These are phyloP conservation scores for Antheraea pernyi DNA, from an alignment of 1,140 invertebrate genomes.

Conservation along the genomic window DNA sequence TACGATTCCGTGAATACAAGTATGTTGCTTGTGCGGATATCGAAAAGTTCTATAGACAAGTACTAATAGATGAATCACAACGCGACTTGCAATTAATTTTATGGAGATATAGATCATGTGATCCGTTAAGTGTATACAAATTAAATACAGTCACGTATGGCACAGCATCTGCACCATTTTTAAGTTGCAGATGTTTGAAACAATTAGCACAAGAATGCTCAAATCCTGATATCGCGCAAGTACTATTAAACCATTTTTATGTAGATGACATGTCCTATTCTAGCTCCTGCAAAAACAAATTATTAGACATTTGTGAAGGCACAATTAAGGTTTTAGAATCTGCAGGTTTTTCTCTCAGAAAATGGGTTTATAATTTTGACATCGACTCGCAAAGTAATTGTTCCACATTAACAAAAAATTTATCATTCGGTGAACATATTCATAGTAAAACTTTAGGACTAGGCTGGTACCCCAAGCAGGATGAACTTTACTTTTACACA, in stretches of 20 bases:
- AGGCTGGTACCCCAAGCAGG: constrained; percentile 16
- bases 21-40: constrained; percentile 39
- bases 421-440: constrained; percentile 9
- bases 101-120: too few relatives aligned
- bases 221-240: background rate
- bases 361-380: constrained; percentile 20
- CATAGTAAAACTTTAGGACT: constrained; percentile 26
- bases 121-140: too few relatives aligned
- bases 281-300: too few relatives aligned
- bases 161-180: constrained; percentile 21
- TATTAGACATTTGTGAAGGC: constrained; percentile 16
- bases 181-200: constrained; percentile 16
- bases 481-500: constrained; percentile 21
- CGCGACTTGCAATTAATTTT: constrained; percentile 42
- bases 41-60: constrained; percentile 47
- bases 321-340: constrained; percentile 3
- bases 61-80: constrained; percentile 39
- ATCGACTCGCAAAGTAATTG: too few relatives aligned
- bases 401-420: constrained; percentile 2
- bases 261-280: constrained; percentile 18
- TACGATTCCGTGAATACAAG: constrained; percentile 29
- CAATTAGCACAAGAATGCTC: constrained; percentile 9
- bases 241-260: constrained; percentile 9
- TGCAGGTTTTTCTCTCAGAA: constrained; percentile 16
- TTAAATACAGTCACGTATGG: constrained; percentile 24